These are phyloP conservation scores for Champsocephalus esox DNA, from an alignment of 2,797 vertebrate species.

Conservation along the genomic window DNA sequence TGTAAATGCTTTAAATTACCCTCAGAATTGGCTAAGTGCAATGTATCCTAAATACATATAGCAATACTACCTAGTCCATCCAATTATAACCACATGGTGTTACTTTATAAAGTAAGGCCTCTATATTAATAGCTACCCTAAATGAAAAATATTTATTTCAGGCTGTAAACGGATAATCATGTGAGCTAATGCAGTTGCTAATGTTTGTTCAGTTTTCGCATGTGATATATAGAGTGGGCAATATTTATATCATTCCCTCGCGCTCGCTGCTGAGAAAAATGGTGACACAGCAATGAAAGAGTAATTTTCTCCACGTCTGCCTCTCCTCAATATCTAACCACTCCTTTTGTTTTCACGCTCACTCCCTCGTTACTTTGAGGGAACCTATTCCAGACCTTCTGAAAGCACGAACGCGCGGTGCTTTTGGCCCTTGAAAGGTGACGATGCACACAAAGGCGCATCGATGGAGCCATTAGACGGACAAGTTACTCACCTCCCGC, in stretches of 20 bases:
- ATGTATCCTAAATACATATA: background rate
- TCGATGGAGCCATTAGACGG: conserved; percentile 57
- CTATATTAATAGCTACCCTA: background rate
- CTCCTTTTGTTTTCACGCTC: conserved; percentile 27
- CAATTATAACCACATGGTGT: conserved; percentile 6
- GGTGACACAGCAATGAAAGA: conserved; percentile 71
- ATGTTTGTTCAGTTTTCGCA: conserved; percentile 16
- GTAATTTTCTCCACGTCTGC: conserved; percentile 50
- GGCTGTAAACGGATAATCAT: background rate
- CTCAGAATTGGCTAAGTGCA: background rate
- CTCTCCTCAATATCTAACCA: conserved; percentile 34
- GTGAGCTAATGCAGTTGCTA: conserved; percentile 1
- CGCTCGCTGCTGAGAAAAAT: conserved; percentile 53
- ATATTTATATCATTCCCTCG: conserved; percentile 53
- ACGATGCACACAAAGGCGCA: conserved; percentile 44
- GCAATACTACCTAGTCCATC: background rate
- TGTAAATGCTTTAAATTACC: background rate
- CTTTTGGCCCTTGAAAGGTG: conserved; percentile 40
- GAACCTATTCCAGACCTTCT: background rate
- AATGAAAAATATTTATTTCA: background rate
- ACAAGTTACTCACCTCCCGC: conserved; percentile 84
- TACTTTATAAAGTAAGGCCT: conserved; percentile 10
- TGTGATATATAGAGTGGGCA: conserved; percentile 30
- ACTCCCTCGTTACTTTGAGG: conserved; percentile 30
- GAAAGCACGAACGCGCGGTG: conserved; percentile 8